phyloP scores from a whole-genome alignment of 2,888 invertebrate species.

The Atethmia centrago region DNA sequence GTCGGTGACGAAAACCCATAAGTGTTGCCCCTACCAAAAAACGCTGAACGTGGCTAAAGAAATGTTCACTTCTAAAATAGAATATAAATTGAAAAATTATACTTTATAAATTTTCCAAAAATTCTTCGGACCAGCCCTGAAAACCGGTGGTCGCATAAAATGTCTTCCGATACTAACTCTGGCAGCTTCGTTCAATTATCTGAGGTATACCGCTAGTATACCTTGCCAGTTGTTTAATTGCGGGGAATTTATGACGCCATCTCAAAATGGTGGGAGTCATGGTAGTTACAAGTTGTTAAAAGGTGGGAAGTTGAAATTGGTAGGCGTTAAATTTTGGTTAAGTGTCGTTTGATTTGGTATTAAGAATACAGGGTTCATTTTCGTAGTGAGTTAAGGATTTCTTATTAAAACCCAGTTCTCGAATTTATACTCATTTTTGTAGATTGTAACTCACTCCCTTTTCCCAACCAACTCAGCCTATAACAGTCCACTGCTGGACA shows the following conservation, averaged over 20 bases:
- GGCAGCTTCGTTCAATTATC: conserved; percentile 50
- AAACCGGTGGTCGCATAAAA: conserved; percentile 61
- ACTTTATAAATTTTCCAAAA: not conserved
- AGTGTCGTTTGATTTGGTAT: conserved; percentile 9
- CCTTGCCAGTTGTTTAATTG: conserved; percentile 52
- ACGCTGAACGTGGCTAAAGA: too few relatives aligned
- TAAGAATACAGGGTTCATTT: not conserved
- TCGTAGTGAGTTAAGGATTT: not conserved
- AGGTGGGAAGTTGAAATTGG: not conserved
- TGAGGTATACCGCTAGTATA: conserved; percentile 38
- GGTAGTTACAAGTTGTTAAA: conserved; percentile 21
- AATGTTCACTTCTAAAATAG: too few relatives aligned
- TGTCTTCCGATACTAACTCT: conserved; percentile 46
- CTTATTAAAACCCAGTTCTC: not conserved
- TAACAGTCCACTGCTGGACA: too few relatives aligned
- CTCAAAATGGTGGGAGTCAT: conserved; percentile 27
- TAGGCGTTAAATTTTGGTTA: conserved; percentile 18
- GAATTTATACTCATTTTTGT: not conserved
- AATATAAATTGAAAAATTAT: too few relatives aligned
- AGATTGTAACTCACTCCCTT: not conserved
- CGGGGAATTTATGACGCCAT: conserved; percentile 61
- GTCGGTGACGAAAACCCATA: too few relatives aligned
- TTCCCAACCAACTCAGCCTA: too few relatives aligned
- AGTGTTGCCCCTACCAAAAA: too few relatives aligned
- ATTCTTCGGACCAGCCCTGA: conserved; percentile 33